These are phyloP conservation scores for Scaptomyza caliginosa DNA, from an alignment of 2,888 invertebrate species.

Conservation along the genomic window DNA sequence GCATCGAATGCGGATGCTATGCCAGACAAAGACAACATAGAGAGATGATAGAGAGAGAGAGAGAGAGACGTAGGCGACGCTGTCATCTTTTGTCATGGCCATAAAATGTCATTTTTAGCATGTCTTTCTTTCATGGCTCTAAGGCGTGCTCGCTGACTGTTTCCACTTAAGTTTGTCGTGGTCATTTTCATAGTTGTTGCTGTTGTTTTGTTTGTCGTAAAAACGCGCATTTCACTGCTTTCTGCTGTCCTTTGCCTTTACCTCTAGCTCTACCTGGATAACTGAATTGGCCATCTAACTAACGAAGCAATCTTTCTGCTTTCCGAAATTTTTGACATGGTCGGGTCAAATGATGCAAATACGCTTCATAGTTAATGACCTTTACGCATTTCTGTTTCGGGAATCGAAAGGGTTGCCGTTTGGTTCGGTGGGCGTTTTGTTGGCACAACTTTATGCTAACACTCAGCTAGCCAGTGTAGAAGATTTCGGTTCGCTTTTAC, in stretches of 20 bases:
- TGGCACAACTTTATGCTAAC: slow-evolving; percentile 36
- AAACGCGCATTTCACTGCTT: slow-evolving; percentile 63
- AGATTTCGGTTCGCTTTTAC: slow-evolving; percentile 39
- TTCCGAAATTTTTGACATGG: slow-evolving; percentile 27
- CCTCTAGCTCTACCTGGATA: slow-evolving; percentile 3
- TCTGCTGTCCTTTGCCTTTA: slow-evolving; percentile 64
- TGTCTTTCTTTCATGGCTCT: slow-evolving; percentile 35
- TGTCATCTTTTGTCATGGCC: slow-evolving; percentile 65
- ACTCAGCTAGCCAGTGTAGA: slow-evolving; percentile 11
- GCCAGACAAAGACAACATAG: slow-evolving; percentile 9
- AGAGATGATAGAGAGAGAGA: background rate
- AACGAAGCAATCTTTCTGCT: slow-evolving; percentile 15
- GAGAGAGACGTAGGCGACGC: slow-evolving; percentile 36
- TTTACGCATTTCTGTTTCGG: slow-evolving; percentile 13
- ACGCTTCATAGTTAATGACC: slow-evolving; percentile 44
- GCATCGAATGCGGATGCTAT: slow-evolving; percentile 49
- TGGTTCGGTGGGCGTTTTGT: slow-evolving; percentile 50
- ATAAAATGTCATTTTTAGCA: slow-evolving; percentile 52
- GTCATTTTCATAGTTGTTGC: slow-evolving; percentile 3
- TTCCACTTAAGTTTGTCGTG: slow-evolving; percentile 65
- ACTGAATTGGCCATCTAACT: slow-evolving; percentile 13
- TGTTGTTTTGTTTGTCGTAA: slow-evolving; percentile 46
- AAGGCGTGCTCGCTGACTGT: slow-evolving; percentile 58
- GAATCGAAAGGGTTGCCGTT: slow-evolving; percentile 39
- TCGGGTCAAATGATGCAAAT: slow-evolving; percentile 61